Base-by-base conservation (phyloP, 2,888 invertebrate species). In the Fissipunctia ypsillon region DNA sequence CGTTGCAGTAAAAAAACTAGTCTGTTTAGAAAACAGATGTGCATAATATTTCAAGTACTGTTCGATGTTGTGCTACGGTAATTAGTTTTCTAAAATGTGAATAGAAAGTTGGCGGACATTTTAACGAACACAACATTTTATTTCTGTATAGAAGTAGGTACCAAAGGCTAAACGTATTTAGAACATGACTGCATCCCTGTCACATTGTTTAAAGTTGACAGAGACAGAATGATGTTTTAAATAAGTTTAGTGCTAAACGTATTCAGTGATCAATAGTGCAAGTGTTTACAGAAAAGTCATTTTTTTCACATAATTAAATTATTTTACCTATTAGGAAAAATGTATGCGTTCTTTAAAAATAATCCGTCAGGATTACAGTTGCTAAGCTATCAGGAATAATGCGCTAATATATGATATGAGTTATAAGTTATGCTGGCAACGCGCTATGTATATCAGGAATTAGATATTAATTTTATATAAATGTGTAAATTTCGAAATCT, bases 381-480 rank as follows among this genome's bases (percentile, higher is more conserved):
- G 10, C 5, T 66, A 80, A 74, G 50, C 31, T 57, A 43, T 64
- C 41, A 45, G 14, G n/a, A 54, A 76, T 78, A 57, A 52, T 69
- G 65, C 70, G 56, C 57, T 72, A 52, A 52, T 78, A 71, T 50
- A 68, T 66, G n/a, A n/a, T 61, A 60, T 31, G 31, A 54, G 31
- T 59, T 57, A 57, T 63, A 57, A 57, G 41, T 61, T 67, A 56
- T 56, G 31, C 45, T 52, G 28, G 31, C 2, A 76, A 48, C 35
- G 57, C 41, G n/a, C 31, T 56, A 22, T 80, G 68, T 71, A 63
- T 52, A 79, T 65, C 48, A 70, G 25, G 22, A 65, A 50, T 3
- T 66, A 76, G 61, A 71, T 56, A 57, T 71, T 73, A 73, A 69
- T 83, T 84, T 70, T 69, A 73, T 71, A 75, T 78, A 48, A 73